Evolutionary conservation across 2,888 invertebrate species (phyloP).

Genomic region (Argynnis bischoffii): DNA sequence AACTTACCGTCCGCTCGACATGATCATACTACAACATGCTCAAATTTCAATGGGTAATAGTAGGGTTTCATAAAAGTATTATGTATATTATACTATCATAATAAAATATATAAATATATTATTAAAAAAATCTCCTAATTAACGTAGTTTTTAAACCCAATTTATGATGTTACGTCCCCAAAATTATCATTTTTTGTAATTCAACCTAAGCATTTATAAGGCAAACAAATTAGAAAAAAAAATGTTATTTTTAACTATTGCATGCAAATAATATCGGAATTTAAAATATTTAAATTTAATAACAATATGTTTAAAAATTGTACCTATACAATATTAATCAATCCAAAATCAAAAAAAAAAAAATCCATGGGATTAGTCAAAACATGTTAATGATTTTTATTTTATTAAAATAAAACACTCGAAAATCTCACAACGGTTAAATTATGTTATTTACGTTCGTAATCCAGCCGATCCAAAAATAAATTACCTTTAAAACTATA

Average conservation of each 20-base stretch:
- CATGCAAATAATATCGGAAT: constrained; percentile 12
- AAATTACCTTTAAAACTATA: background rate
- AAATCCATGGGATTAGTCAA: constrained; percentile 30
- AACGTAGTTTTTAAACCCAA: too few species aligned
- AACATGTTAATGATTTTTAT: constrained; percentile 31
- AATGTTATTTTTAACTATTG: background rate
- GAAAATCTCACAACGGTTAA: constrained; percentile 30
- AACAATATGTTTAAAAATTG: constrained; percentile 7
- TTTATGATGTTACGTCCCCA: too few species aligned
- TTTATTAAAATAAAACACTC: constrained; percentile 27
- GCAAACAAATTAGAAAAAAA: constrained; percentile 18
- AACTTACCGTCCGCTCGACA: constrained; percentile 10
- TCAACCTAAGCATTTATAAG: constrained; percentile 8
- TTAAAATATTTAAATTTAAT: constrained; percentile 8
- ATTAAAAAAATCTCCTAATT: too few species aligned
- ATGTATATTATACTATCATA: too few species aligned
- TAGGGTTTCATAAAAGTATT: too few species aligned
- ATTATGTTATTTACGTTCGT: constrained; percentile 33
- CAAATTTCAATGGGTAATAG: background rate
- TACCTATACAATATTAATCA: constrained; percentile 2
- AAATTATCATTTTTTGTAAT: background rate
- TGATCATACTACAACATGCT: constrained; percentile 3
- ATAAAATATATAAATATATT: too few species aligned
- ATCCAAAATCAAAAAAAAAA: constrained; percentile 2
- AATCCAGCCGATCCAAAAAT: constrained; percentile 34